Conservation (phyloP, 1,140 invertebrate species). For the Trichoplusia ni region DNA sequence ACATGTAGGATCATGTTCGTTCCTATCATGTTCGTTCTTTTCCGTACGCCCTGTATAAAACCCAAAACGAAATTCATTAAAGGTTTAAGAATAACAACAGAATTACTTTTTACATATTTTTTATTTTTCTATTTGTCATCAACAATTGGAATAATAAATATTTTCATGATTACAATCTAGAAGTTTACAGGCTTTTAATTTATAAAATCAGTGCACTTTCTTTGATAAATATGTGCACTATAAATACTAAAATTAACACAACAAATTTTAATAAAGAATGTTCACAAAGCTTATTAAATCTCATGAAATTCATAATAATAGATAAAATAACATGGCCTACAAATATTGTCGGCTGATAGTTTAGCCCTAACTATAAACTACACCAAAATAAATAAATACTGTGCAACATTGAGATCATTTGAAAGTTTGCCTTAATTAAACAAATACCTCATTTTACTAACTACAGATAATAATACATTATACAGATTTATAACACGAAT, state of each 20-base stretch:
- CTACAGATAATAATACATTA: background rate
- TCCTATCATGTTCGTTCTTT: too few relatives aligned
- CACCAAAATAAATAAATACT: slow-evolving; percentile 51
- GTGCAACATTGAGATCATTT: slow-evolving; percentile 73
- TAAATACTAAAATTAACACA: slow-evolving; percentile 37
- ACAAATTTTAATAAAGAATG: slow-evolving; percentile 25
- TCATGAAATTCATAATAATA: background rate
- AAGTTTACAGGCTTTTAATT: slow-evolving; percentile 2
- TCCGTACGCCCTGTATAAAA: too few relatives aligned
- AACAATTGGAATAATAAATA: slow-evolving; percentile 25
- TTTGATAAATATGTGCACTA: background rate
- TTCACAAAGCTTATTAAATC: background rate
- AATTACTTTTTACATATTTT: background rate
- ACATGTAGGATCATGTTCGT: too few relatives aligned
- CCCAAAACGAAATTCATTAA: too few relatives aligned
- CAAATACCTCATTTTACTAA: background rate
- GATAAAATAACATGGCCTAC: slow-evolving; percentile 39
- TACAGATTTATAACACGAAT: too few relatives aligned
- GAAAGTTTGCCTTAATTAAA: slow-evolving; percentile 40
- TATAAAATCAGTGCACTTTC: slow-evolving; percentile 15
- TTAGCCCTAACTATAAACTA: slow-evolving; percentile 19
- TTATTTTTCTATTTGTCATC: slow-evolving; percentile 6
- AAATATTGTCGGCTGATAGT: slow-evolving; percentile 51
- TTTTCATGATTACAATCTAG: slow-evolving; percentile 17
- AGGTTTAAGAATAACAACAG: too few relatives aligned